Conservation (phyloP, 2,888 invertebrate species). For the Smittia sp. region DNA sequence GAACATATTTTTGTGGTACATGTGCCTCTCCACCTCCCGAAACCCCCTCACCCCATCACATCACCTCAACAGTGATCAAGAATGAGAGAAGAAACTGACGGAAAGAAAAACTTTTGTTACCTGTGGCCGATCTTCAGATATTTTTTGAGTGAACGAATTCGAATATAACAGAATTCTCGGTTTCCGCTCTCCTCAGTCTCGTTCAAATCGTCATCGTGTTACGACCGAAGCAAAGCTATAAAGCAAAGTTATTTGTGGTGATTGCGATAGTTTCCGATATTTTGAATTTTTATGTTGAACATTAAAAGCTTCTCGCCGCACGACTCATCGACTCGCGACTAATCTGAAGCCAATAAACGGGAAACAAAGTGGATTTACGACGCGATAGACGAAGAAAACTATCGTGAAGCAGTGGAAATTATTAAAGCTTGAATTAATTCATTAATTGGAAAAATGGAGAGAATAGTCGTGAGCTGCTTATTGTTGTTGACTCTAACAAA, state of each 20-base stretch:
- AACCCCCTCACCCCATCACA: no score
- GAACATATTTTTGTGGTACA: no score
- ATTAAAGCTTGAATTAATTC: constrained; percentile 34
- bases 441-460: constrained; percentile 31
- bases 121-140: background rate
- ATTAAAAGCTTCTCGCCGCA: no score
- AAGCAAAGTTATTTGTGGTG: background rate
- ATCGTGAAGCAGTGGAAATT: constrained; percentile 7
- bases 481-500: constrained; percentile 34
- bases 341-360: constrained; percentile 32
- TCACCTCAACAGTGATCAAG: background rate
- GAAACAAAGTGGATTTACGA: constrained; percentile 1
- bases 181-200: constrained; percentile 30
- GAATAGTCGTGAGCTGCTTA: constrained; percentile 10
- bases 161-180: background rate
- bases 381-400: background rate
- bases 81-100: background rate
- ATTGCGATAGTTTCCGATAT: constrained; percentile 10
- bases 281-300: background rate
- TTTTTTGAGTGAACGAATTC: background rate
- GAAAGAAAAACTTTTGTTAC: background rate
- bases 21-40: no score
- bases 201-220: constrained; percentile 24
- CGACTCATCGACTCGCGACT: background rate
- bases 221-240: background rate